These are phyloP conservation scores for Sesamia nonagrioides DNA, from an alignment of 1,140 invertebrate genomes.

Conservation along the genomic window DNA sequence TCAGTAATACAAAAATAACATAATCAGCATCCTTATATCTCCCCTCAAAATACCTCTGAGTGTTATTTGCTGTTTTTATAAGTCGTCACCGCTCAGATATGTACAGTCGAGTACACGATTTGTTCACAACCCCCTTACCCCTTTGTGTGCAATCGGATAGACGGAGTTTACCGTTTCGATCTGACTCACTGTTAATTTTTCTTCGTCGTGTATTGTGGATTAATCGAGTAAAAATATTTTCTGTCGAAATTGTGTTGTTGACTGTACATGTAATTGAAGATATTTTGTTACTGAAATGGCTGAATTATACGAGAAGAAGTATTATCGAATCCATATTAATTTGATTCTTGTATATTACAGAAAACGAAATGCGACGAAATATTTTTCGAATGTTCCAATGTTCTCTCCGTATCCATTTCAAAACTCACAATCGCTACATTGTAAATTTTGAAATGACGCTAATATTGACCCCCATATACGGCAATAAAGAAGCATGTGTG, in stretches of 20 bases:
- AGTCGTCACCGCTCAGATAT: conserved; percentile 65
- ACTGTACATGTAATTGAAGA: background rate
- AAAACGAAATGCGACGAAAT: no score
- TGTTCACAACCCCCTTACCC: conserved; percentile 65
- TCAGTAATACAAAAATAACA: background rate
- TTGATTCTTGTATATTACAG: no score
- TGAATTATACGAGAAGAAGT: no score
- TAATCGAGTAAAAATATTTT: conserved; percentile 21
- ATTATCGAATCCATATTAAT: no score
- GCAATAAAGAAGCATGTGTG: no score
- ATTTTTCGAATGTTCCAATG: no score
- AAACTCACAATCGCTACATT: no score
- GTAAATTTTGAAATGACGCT: no score
- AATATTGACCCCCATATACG: no score
- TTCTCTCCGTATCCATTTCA: no score
- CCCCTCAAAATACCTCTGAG: conserved; percentile 58
- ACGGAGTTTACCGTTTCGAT: conserved; percentile 42
- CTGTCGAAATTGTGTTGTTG: background rate
- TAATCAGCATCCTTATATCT: conserved; percentile 45
- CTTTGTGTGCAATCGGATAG: conserved; percentile 72
- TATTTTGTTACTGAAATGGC: no score
- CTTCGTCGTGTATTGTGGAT: conserved; percentile 27
- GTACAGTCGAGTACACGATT: conserved; percentile 74
- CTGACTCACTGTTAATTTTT: conserved; percentile 47
- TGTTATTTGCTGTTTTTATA: conserved; percentile 70